Evolutionary conservation across 2,888 invertebrate genomes (phyloP).

Genomic region (Coleophora flavipennella): DNA sequence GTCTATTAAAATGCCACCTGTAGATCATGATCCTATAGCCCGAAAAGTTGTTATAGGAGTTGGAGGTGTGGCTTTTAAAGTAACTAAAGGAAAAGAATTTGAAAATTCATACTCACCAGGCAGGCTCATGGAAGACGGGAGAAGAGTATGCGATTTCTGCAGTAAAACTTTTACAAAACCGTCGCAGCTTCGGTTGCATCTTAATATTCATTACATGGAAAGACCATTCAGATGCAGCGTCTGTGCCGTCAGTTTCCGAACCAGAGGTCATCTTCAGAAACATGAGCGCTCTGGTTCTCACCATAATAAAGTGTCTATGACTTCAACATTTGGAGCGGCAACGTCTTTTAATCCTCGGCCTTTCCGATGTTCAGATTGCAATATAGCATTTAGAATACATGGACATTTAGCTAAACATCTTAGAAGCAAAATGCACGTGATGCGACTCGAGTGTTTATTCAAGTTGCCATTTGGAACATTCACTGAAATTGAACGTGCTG

Average conservation of each 20-base stretch:
- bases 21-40: constrained; percentile 63
- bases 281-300: constrained; percentile 94
- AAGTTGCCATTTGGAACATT: constrained; percentile 95
- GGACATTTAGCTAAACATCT: constrained; percentile 98
- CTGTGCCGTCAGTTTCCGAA: constrained; percentile 91
- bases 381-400: constrained; percentile 95
- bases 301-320: constrained; percentile 93
- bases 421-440: constrained; percentile 95
- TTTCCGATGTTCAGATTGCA: constrained; percentile 96
- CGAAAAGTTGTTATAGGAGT: constrained; percentile 76
- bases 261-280: constrained; percentile 93
- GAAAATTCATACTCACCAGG: constrained; percentile 61
- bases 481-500: constrained; percentile 93
- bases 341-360: constrained; percentile 94
- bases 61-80: constrained; percentile 75
- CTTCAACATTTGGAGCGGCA: constrained; percentile 86
- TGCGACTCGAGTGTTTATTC: constrained; percentile 92
- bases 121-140: constrained; percentile 79
- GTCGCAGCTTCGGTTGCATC: constrained; percentile 90
- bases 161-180: constrained; percentile 93
- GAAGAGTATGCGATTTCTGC: constrained; percentile 88
- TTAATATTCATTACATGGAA: constrained; percentile 97
- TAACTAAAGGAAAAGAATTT: constrained; percentile 68
- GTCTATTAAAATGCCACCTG: constrained; percentile 36
- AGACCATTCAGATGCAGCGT: constrained; percentile 92